Evolutionary conservation across 2,888 invertebrate genomes (phyloP), one percentile per base, ranked within the genome.

Genomic region (Chesias legatella): DNA sequence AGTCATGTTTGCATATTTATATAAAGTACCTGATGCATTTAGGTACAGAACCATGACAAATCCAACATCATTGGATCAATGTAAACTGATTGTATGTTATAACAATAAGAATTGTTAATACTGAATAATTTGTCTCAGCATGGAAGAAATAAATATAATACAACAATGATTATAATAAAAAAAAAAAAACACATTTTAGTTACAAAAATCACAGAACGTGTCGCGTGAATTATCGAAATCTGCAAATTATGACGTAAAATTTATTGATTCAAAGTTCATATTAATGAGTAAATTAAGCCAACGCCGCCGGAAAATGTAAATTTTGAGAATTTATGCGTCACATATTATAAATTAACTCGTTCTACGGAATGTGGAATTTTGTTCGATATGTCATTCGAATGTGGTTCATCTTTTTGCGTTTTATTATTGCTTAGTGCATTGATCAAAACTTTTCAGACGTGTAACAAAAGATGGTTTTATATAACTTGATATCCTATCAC

Each of bases 341-440:
- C 43, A 41, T 51, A 49, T 53, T 22, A 57, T 44, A 53, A 58
- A 56, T 58, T 43, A 49, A 64, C 64, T 58, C 49, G 59, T 65
- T 51, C 58, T 56, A 43, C 37, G 60, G 58, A 65, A 67, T 65
- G 62, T 65, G 49, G 60, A 54, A 63, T 60, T 51, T 61, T 42
- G 33, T 40, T 33, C 33, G 26, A 58, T 60, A 52, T 59, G 59
- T 57, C 57, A 59, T 52, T 11, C 39, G 27, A 55, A 61, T 61
- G 41, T 58, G 44, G 44, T 46, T 45, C 40, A 46, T 49, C n/a
- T 37, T 38, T 33, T 41, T 33, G 36, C 39, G 37, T 33, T 31
- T 10, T 30, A 8, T 57, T 58, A 60, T 48, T n/a, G n/a, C n/a
- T 51, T 54, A 56, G 49, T 67, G 61, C 62, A 67, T 53, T 43